Evolutionary conservation across 2,888 invertebrate genomes (phyloP).

Genomic region (Leuctra nigra): DNA sequence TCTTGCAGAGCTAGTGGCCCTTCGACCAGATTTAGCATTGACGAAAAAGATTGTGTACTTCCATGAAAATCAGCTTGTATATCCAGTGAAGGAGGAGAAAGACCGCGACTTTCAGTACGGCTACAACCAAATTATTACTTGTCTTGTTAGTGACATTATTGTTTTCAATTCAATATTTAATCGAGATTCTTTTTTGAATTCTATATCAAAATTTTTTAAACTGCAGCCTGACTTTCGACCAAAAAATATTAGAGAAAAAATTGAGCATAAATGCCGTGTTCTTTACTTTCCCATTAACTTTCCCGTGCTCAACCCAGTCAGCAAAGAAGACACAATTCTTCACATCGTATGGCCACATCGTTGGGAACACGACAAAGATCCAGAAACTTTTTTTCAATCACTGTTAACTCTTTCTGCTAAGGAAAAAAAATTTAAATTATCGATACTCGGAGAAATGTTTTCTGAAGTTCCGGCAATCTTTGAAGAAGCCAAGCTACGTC

Average conservation of each 20-base stretch:
- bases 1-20: slow-evolving; percentile 59
- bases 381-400: slow-evolving; percentile 54
- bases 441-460: slow-evolving; percentile 57
- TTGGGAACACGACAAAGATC: slow-evolving; percentile 74
- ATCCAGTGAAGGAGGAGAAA: slow-evolving; percentile 58
- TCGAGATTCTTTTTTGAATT: slow-evolving; percentile 55
- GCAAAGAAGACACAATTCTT: slow-evolving; percentile 21
- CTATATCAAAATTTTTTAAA: slow-evolving; percentile 53
- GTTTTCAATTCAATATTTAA: slow-evolving; percentile 68
- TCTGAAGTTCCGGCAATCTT: slow-evolving; percentile 55
- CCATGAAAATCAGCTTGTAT: slow-evolving; percentile 69
- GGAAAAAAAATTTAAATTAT: slow-evolving; percentile 49
- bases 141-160: slow-evolving; percentile 58
- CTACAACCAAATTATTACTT: slow-evolving; percentile 64
- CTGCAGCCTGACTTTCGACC: slow-evolving; percentile 58
- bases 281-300: slow-evolving; percentile 55
- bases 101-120: slow-evolving; percentile 68
- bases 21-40: slow-evolving; percentile 53
- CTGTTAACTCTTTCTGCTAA: slow-evolving; percentile 45
- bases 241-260: slow-evolving; percentile 46
- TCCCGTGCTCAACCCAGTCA: slow-evolving; percentile 31
- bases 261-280: slow-evolving; percentile 54
- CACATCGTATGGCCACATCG: slow-evolving; percentile 69
- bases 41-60: slow-evolving; percentile 64
- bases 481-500: slow-evolving; percentile 43